These are phyloP conservation scores for Prenolepis imparis DNA, from an alignment of 2,888 invertebrate genomes.

Conservation along the genomic window DNA sequence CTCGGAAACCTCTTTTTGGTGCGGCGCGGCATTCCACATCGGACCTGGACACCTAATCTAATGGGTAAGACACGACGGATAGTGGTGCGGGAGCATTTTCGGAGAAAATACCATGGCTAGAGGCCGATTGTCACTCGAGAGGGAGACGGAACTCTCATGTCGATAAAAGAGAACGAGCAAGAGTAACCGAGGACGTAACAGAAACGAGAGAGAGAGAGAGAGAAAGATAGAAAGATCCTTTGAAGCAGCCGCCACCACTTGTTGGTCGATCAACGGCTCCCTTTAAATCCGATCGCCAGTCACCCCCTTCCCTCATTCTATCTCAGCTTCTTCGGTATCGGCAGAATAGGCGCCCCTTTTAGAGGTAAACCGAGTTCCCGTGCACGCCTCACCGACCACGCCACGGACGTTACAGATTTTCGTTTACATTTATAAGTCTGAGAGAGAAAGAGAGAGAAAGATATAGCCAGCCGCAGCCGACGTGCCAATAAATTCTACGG, in stretches of 20 bases:
- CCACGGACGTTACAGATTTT: constrained; percentile 80
- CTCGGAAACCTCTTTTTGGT: constrained; percentile 68
- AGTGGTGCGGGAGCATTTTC: constrained; percentile 78
- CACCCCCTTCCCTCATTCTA: constrained; percentile 55
- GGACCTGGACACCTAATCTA: constrained; percentile 80
- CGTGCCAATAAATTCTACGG: constrained; percentile 78
- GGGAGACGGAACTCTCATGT: constrained; percentile 20
- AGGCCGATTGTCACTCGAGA: constrained; percentile 68
- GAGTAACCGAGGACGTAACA: constrained; percentile 7
- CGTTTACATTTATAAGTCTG: constrained; percentile 81
- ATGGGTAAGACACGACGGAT: constrained; percentile 78
- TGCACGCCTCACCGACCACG: constrained; percentile 79
- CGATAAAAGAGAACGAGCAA: constrained; percentile 12
- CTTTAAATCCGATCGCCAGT: constrained; percentile 83
- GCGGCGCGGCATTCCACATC: constrained; percentile 72
- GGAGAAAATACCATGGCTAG: constrained; percentile 75
- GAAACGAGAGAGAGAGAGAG: constrained; percentile 59
- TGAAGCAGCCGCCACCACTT: constrained; percentile 84
- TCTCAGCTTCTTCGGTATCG: constrained; percentile 67
- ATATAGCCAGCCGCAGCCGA: constrained; percentile 47
- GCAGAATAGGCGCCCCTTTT: constrained; percentile 79
- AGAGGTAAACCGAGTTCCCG: constrained; percentile 70
- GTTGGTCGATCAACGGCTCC: constrained; percentile 83
- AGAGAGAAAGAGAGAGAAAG: constrained; percentile 10
- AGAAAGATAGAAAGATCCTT: constrained; percentile 76